Evolutionary conservation across 2,888 invertebrate genomes (phyloP).

Genomic region (Trileptium ribeirensis): DNA sequence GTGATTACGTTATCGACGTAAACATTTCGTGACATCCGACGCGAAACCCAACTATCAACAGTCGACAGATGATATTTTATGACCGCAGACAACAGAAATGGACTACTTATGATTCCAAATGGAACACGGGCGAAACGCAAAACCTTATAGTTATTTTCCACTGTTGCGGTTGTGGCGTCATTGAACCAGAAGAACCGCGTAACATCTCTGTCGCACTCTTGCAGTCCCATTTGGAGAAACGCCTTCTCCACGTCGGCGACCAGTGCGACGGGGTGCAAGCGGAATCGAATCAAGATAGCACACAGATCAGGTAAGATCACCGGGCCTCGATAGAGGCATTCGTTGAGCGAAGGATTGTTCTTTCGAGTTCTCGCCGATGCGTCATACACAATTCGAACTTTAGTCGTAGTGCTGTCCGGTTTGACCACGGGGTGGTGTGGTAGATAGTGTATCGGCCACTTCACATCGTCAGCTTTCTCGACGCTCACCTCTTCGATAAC

Average conservation of each 20-base stretch:
- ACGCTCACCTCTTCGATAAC: constrained; percentile 23
- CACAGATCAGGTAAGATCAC: constrained; percentile 25
- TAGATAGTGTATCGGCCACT: constrained; percentile 28
- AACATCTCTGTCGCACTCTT: constrained; percentile 28
- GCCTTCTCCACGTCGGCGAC: constrained; percentile 33
- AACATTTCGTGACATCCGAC: constrained; percentile 21
- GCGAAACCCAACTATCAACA: neutral
- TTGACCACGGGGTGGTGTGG: constrained; percentile 33
- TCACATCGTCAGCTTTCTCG: neutral
- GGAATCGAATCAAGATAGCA: constrained; percentile 29
- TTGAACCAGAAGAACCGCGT: constrained; percentile 31
- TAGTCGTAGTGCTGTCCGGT: constrained; percentile 28
- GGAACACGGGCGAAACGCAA: neutral
- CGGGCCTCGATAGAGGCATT: constrained; percentile 34
- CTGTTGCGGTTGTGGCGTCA: constrained; percentile 14
- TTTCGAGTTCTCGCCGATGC: constrained; percentile 27
- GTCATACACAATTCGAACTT: constrained; percentile 40
- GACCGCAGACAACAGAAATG: constrained; percentile 11
- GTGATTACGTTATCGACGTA: constrained; percentile 35
- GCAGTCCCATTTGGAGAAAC: constrained; percentile 9
- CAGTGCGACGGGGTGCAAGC: constrained; percentile 28
- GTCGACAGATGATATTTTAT: constrained; percentile 9
- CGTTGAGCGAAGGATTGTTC: constrained; percentile 29
- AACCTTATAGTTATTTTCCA: neutral
- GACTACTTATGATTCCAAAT: neutral